Evolutionary conservation across 2,113 vertebrate genomes (phyloP), one percentile per base, ranked within the genome.

Genomic region (Amphiprion ocellaris): DNA sequence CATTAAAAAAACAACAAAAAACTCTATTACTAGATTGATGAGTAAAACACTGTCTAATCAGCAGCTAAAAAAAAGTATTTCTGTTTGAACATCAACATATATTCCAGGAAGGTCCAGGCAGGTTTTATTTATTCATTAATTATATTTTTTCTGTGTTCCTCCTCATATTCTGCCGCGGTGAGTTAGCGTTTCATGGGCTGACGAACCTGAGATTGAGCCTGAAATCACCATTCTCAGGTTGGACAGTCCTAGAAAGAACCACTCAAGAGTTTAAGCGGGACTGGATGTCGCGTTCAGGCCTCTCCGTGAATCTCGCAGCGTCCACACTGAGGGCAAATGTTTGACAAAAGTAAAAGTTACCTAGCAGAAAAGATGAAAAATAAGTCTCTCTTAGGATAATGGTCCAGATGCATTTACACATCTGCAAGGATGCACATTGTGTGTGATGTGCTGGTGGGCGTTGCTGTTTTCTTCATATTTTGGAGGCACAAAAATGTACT

Each of bases 141-240:
- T 9, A 15, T 15, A 5, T 39, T 17, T 60, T 44, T 60, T 6
- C 21, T 56, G 15, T 47, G 47, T n/a, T 62, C 19, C 44, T 76
- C 41, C 30, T 83, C 44, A 23, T 10, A 8, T 49, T 69, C 26
- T 74, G 89, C 83, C 65, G 87, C 73, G 52, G 72, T 49, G 92
- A 96, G 94, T 87, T 86, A 85, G 94, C 92, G 15, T 93, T 96
- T 97, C 95, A 86, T 94, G 95, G 97, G 96, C 97, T 98, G 98
- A 98, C 97, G 83, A 95, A 96, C 97, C 97, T 97, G 97, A 99
- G 97, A 98, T 95, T 96, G 98, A 96, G 88, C 92, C 89, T 75
- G 81, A 77, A 83, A 85, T 92, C 92, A 96, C 93, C 97, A 97
- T 98, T 97, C 97, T 98, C 97, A 97, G 95, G 96, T 94, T 89